phyloP scores from a whole-genome alignment of 2,888 invertebrate genomes.

The Caenorhabditis sp. region DNA sequence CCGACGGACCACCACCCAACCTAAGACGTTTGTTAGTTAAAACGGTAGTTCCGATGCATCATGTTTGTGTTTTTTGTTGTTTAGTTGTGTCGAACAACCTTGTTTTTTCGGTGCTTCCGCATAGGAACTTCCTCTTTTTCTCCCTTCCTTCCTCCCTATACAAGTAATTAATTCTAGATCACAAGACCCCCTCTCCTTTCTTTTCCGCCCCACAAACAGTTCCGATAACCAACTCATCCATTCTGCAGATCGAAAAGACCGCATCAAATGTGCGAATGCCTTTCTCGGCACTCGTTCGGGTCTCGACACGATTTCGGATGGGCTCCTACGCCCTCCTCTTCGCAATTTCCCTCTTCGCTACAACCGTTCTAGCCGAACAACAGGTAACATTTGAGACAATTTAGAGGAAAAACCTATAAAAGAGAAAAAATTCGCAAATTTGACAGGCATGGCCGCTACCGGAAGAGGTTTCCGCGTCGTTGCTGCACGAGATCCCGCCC shows the following conservation, averaged over 20 bases:
- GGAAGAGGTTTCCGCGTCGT: conserved; percentile 46
- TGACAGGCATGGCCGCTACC: conserved; percentile 49
- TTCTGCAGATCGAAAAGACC: conserved; percentile 2
- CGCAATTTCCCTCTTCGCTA: conserved; percentile 5
- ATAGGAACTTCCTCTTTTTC: too few species aligned
- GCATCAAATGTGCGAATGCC: background rate
- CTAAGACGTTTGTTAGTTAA: too few species aligned
- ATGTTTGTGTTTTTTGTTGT: too few species aligned
- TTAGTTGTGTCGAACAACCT: too few species aligned
- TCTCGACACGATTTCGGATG: background rate
- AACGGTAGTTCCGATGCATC: too few species aligned
- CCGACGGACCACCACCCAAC: too few species aligned
- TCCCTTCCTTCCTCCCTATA: too few species aligned
- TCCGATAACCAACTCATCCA: background rate
- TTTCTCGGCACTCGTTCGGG: background rate
- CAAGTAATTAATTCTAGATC: too few species aligned
- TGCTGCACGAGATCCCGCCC: conserved; percentile 63
- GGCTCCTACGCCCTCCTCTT: conserved; percentile 1
- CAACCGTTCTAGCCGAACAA: conserved; percentile 30
- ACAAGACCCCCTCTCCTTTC: too few species aligned
- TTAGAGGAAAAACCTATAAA: too few species aligned
- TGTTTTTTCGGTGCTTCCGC: too few species aligned
- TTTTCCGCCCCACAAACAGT: background rate
- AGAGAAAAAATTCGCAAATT: background rate
- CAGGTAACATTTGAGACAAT: conserved; percentile 29